Evolutionary conservation across 2,888 invertebrate species (phyloP).

Genomic region (Tineola bisselliella): DNA sequence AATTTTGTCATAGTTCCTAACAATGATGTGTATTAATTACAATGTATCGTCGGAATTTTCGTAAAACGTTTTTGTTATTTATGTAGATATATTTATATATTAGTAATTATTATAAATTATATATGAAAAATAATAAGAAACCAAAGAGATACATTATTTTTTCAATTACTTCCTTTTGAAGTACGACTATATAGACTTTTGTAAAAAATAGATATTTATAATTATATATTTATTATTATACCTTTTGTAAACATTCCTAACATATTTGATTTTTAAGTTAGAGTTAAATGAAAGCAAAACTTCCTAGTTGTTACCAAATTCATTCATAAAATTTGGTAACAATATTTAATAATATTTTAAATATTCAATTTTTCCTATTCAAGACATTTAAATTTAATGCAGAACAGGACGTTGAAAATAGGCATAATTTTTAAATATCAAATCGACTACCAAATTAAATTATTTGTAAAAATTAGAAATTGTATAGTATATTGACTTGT

Average conservation of each 20-base stretch:
- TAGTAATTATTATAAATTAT: background rate
- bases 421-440: too few relatives aligned
- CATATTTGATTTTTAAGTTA: background rate
- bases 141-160: background rate
- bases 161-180: background rate
- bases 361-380: too few relatives aligned
- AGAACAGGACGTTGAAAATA: too few relatives aligned
- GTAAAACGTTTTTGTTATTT: background rate
- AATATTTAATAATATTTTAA: too few relatives aligned
- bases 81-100: background rate
- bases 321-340: too few relatives aligned
- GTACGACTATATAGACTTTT: too few relatives aligned
- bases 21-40: background rate
- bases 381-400: too few relatives aligned
- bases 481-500: too few relatives aligned
- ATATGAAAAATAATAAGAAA: background rate
- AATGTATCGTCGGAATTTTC: background rate
- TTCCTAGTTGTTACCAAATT: too few relatives aligned
- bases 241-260: background rate
- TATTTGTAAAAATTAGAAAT: too few relatives aligned
- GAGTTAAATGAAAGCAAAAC: too few relatives aligned
- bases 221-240: background rate
- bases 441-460: too few relatives aligned
- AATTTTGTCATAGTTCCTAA: slow-evolving; percentile 6
- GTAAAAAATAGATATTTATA: background rate